Conservation (phyloP, 92 coral and sea anemone genomes). For the Porites cylindrica region DNA sequence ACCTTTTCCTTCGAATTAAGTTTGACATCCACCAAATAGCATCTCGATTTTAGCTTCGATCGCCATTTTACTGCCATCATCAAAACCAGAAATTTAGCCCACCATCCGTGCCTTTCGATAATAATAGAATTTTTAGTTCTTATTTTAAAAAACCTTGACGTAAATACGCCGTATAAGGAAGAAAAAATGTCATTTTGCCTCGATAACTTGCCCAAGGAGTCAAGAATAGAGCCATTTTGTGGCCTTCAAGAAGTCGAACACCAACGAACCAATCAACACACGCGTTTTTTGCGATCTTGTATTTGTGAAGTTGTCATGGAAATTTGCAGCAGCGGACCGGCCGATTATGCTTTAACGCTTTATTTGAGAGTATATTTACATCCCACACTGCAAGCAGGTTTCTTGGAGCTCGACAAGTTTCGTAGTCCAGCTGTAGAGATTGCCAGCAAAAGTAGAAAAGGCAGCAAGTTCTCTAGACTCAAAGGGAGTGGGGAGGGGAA, state of each 20-base stretch:
- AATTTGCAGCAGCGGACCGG: neutral
- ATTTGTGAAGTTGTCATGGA: conserved; percentile 38
- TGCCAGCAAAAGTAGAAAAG: no score
- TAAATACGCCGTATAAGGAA: neutral
- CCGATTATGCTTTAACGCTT: no score
- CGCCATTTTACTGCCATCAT: conserved; percentile 26
- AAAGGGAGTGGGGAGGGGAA: no score
- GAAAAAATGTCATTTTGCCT: neutral
- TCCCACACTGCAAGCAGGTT: no score
- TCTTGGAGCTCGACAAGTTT: no score
- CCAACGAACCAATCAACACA: conserved; percentile 21
- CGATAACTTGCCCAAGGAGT: neutral
- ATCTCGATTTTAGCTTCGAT: neutral
- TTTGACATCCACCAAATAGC: no score
- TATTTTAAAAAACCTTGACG: neutral
- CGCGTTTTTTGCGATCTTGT: conserved; percentile 11
- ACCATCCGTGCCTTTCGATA: neutral
- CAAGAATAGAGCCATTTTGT: neutral
- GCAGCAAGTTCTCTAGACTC: no score
- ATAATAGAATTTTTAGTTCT: neutral
- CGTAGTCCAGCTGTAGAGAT: no score
- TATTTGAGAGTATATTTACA: no score
- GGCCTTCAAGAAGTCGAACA: conserved; percentile 19
- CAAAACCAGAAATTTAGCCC: neutral
- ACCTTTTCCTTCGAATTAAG: no score